Evolutionary conservation across 2,113 vertebrate genomes (phyloP).

Genomic region (Corydoras sp.): DNA sequence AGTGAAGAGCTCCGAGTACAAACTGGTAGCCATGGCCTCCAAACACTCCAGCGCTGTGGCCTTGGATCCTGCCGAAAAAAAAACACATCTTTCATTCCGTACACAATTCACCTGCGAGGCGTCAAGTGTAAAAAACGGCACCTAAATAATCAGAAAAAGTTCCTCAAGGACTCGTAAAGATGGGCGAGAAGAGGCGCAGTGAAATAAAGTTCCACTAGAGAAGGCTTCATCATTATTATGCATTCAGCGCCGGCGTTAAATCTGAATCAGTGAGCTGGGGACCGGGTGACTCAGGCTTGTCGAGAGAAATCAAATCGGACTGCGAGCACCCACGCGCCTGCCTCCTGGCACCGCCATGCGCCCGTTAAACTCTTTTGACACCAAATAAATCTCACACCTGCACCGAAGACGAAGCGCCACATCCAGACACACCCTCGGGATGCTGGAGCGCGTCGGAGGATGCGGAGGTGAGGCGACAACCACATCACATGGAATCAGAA

Average conservation of each 20-base stretch:
- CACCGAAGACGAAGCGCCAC: not conserved
- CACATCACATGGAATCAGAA: not conserved
- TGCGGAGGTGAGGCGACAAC: conserved; percentile 12
- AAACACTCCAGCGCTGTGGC: conserved; percentile 84
- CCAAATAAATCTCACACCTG: conserved; percentile 22
- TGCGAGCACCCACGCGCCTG: not conserved
- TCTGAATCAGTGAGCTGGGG: not conserved
- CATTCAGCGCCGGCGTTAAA: not conserved
- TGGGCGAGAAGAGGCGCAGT: not conserved
- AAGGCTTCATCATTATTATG: not conserved
- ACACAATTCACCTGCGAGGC: not conserved
- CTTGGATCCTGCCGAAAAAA: conserved; percentile 69
- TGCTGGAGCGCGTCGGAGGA: not conserved
- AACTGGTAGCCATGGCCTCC: conserved; percentile 81
- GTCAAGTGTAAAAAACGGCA: not conserved
- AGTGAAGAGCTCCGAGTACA: conserved; percentile 90
- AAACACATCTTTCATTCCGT: not conserved
- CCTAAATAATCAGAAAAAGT: not conserved
- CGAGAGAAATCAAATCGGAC: conserved; percentile 9
- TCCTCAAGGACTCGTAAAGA: not conserved
- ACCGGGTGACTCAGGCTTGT: conserved; percentile 19
- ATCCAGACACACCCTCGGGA: conserved; percentile 8
- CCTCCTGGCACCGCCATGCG: not conserved
- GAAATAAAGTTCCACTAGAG: not conserved
- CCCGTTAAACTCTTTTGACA: conserved; percentile 18